Conservation (phyloP, 2,797 vertebrate genomes). For the Tenualosa thibaudeaui region DNA sequence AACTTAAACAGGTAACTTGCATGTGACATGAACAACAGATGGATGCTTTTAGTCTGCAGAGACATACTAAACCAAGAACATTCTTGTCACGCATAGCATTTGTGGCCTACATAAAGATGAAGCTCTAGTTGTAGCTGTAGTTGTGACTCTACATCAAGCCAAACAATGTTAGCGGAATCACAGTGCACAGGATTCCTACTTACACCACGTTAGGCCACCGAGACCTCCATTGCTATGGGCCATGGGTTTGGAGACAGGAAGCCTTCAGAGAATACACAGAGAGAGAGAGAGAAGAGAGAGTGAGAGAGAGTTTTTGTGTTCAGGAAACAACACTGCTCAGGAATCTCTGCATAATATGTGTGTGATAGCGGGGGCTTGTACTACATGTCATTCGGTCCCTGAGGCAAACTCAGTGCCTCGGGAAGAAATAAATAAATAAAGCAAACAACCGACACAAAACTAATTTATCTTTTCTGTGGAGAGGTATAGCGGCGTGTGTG, state of each 20-base stretch:
- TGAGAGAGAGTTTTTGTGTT: not conserved
- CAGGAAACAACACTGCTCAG: not conserved
- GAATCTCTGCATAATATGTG: not conserved
- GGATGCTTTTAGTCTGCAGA: not conserved
- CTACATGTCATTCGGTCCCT: not conserved
- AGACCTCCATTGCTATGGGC: not conserved
- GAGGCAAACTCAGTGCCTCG: not conserved
- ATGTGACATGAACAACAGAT: not conserved
- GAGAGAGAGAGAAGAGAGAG: not conserved
- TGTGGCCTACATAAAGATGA: not conserved
- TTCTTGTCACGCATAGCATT: not conserved
- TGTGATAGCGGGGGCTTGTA: not conserved
- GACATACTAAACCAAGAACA: not conserved
- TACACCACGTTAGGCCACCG: not conserved
- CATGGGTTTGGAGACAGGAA: not conserved
- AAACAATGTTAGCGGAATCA: not conserved
- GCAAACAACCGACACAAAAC: not conserved
- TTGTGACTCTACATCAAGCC: conserved; percentile 26
- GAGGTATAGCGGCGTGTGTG: not conserved
- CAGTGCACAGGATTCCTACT: not conserved
- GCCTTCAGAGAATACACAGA: conserved; percentile 14
- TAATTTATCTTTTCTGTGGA: conserved; percentile 10
- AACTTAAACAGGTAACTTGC: not conserved
- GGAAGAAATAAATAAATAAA: not conserved
- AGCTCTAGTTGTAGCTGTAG: no score